Evolutionary conservation across 2,888 invertebrate genomes (phyloP).

Genomic region (Scrobipalpa atriplicella): DNA sequence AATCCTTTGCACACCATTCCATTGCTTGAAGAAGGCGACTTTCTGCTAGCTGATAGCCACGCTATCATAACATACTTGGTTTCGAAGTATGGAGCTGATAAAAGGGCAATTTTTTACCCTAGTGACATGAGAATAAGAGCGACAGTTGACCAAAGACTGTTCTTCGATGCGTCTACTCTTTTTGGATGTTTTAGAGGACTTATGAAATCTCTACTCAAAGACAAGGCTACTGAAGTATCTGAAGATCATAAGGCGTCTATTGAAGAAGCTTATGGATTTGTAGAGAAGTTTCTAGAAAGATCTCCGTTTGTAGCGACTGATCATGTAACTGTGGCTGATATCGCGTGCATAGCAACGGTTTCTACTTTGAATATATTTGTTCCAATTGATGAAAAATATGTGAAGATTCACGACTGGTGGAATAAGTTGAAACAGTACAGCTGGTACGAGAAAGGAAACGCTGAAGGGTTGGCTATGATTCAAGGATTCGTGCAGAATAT

Average conservation of each 20-base stretch:
- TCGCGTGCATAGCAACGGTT: constrained; percentile 47
- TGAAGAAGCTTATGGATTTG: constrained; percentile 46
- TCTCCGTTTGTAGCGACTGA: constrained; percentile 45
- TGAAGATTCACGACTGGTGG: constrained; percentile 47
- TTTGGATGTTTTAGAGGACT: constrained; percentile 40
- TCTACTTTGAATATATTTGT: constrained; percentile 44
- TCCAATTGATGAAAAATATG: constrained; percentile 45
- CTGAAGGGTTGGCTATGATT: constrained; percentile 42
- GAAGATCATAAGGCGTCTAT: constrained; percentile 38
- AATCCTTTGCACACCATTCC: constrained; percentile 54
- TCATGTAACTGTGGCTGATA: constrained; percentile 52
- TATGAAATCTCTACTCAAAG: constrained; percentile 31
- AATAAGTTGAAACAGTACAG: constrained; percentile 41
- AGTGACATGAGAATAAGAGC: constrained; percentile 46
- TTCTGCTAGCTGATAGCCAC: constrained; percentile 51
- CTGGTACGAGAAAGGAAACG: constrained; percentile 50
- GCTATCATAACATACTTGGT: constrained; percentile 55
- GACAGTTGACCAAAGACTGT: constrained; percentile 49
- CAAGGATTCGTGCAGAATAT: constrained; percentile 16
- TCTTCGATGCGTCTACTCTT: constrained; percentile 46
- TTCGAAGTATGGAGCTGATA: constrained; percentile 54
- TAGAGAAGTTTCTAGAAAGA: constrained; percentile 51
- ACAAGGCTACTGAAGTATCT: constrained; percentile 36
- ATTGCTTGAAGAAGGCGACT: constrained; percentile 55
- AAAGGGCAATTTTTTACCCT: constrained; percentile 48